A percentile compares a stretch with the other conserved stretches of the same genome.
These are phyloP conservation scores for Drosophila ambigua DNA, from an alignment of 1,140 invertebrate species.

Conservation along the genomic window DNA sequence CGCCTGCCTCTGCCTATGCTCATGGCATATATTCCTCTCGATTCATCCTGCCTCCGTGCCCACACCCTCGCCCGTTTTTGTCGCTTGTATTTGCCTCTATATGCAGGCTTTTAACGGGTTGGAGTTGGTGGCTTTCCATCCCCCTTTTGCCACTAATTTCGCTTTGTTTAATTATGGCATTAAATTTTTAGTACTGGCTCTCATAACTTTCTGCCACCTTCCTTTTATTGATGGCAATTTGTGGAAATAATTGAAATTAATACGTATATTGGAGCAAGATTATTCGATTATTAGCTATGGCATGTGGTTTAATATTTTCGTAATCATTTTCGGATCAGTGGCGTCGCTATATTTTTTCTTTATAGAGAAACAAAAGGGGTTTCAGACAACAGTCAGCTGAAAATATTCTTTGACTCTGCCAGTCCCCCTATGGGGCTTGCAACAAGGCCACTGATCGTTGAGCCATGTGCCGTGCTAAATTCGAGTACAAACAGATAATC, in stretches of 20 bases:
- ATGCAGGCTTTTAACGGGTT: conserved; percentile 9
- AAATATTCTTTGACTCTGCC: too few relatives aligned
- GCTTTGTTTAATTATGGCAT: conserved; percentile 51
- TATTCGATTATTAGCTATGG: neutral
- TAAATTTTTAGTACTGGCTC: conserved; percentile 45
- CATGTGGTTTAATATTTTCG: neutral
- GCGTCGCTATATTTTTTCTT: neutral
- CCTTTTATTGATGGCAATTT: conserved; percentile 34
- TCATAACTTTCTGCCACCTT: conserved; percentile 42
- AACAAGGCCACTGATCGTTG: too few relatives aligned
- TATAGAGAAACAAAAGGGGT: too few relatives aligned
- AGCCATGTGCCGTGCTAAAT: too few relatives aligned
- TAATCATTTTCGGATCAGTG: neutral
- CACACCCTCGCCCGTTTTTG: conserved; percentile 24
- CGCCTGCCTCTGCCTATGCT: neutral
- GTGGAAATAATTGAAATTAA: conserved; percentile 30
- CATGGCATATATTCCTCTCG: neutral
- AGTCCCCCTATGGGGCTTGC: too few relatives aligned
- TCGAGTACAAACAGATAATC: too few relatives aligned
- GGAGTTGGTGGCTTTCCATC: conserved; percentile 10
- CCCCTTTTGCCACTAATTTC: neutral
- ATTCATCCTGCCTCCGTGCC: neutral
- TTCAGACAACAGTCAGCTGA: too few relatives aligned
- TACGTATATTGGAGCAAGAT: conserved; percentile 13
- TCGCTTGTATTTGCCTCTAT: conserved; percentile 4